Evolutionary conservation across 2,113 vertebrate species (phyloP).

Genomic region (Aleadryas rufinucha): DNA sequence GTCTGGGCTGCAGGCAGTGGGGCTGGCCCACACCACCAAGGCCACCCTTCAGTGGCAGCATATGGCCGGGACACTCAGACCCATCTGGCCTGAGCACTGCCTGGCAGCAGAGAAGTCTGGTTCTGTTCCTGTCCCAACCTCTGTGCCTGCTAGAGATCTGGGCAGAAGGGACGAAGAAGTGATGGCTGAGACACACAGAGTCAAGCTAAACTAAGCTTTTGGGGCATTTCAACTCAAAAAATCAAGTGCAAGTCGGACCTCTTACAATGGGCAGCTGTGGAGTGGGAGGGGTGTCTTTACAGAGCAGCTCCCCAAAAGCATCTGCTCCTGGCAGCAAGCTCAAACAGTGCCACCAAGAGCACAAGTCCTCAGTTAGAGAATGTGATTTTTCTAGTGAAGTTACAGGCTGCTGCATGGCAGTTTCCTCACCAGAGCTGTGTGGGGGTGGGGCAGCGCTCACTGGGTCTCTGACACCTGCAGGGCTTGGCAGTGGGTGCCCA

Average conservation of each 20-base stretch:
- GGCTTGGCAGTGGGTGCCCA: background rate
- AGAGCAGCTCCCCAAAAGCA: background rate
- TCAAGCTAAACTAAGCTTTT: background rate
- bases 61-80: fast-evolving
- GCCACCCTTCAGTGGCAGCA: background rate
- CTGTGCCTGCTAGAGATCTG: background rate
- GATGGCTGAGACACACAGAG: background rate
- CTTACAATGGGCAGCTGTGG: background rate
- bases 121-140: background rate
- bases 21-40: background rate
- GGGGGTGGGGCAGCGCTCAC: background rate
- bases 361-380: background rate
- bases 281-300: background rate
- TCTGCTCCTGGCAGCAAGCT: background rate
- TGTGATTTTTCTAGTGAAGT: background rate
- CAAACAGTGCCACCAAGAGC: background rate
- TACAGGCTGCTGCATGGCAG: background rate
- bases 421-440: background rate
- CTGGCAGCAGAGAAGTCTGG: background rate
- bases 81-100: background rate
- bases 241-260: background rate
- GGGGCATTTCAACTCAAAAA: background rate
- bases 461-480: background rate
- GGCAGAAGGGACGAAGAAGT: background rate
- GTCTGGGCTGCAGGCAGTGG: background rate